Base-by-base conservation (phyloP, 2,797 vertebrate genomes). In the Gobio occitaniae region DNA sequence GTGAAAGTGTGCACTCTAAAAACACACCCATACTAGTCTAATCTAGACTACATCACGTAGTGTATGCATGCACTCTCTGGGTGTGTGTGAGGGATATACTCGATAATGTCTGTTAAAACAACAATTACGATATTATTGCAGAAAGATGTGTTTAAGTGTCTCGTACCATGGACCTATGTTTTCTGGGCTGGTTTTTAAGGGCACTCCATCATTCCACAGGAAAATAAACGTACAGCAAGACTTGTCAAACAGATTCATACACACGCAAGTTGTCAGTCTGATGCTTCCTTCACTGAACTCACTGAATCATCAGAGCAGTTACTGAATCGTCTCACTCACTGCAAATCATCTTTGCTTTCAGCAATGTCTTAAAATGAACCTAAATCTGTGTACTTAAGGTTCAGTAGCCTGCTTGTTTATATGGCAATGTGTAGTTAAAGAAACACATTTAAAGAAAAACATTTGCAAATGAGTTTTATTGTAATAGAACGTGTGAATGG, bases 341-440 rank as follows among this genome's bases (percentile, higher is more conserved):
- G 29, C 29, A 21, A 50, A 25, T 6, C 25, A 74, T 36, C 29
- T 36, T 75, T 36, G 25, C 50, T 54, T 54, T 75, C 10, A 54
- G 17, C 1, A 38, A 36, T 75, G 17, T 75, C 4, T 72, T 50
- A 50, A 72, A 44, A 48, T 48, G n/a, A 71, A 48, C 44, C 3
- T 16, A 48, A 71, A n/a, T 29, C 47, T 29, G 44, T 72, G n/a
- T 8, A 17, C 71, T 75, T 54, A 19, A 36, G 17, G 9, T 75
- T 36, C 5, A 36, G 5, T 11, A 77, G 59, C 21, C 19, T 41
- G 72, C 15, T 56, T 21, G 32, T 77, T 76, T 12, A 15, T 76
- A 38, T 76, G 32, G 3, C 52, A 75, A 19, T 76, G 29, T 76
- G 74, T 59, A 76, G 74, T n/a, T 76, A 38, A 71, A 74, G 48